These are phyloP conservation scores for Equus przewalskii DNA, from an alignment of 2,113 vertebrate species.

Conservation along the genomic window DNA sequence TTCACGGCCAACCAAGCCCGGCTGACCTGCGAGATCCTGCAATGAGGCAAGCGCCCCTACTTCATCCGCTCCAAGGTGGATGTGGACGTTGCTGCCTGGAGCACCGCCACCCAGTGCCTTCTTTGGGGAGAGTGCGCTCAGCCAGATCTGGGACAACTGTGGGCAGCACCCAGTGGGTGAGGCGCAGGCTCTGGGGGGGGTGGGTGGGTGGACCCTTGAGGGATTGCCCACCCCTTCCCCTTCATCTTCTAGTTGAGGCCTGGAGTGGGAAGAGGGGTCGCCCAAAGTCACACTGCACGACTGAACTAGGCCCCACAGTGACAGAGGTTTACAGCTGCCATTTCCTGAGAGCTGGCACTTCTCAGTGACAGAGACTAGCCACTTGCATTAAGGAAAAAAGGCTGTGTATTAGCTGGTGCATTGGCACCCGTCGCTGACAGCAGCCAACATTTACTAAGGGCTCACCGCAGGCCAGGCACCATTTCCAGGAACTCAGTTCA, in stretches of 20 bases:
- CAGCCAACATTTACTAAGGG: background rate
- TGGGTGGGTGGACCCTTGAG: background rate
- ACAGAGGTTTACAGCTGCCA: background rate
- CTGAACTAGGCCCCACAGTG: background rate
- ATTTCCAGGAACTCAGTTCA: background rate
- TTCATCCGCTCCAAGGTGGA: slow-evolving; percentile 54
- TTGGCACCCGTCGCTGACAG: background rate
- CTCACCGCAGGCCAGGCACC: background rate
- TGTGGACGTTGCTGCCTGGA: background rate
- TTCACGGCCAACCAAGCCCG: slow-evolving; percentile 55
- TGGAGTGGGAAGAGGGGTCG: background rate
- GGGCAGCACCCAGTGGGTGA: background rate
- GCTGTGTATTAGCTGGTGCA: background rate
- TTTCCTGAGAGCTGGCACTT: background rate
- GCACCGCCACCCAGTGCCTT: background rate
- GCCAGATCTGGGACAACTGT: background rate
- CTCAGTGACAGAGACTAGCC: background rate
- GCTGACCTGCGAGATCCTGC: slow-evolving; percentile 59
- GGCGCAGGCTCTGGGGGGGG: background rate
- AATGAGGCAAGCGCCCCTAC: slow-evolving; percentile 58
- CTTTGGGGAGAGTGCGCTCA: background rate
- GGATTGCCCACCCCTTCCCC: background rate
- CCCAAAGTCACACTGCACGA: background rate
- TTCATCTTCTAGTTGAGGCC: background rate
- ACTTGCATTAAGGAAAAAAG: background rate